Conservation (phyloP, 2,888 invertebrate species). For the Pecten maximus region DNA sequence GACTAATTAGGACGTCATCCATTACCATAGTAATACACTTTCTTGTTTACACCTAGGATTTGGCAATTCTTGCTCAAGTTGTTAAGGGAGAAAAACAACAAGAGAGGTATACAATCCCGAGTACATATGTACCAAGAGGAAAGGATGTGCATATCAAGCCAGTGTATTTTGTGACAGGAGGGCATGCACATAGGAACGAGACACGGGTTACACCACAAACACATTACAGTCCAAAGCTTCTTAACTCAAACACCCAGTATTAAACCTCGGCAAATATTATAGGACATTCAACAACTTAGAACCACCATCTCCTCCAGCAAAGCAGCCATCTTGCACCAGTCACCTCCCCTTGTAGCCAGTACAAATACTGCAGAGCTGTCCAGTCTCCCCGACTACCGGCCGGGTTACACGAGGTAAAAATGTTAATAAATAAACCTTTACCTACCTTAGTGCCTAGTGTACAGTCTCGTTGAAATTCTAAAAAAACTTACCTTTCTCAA, state of each 20-base stretch:
- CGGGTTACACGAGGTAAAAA: neutral
- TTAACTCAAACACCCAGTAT: slow-evolving; percentile 22
- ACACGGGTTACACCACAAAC: slow-evolving; percentile 43
- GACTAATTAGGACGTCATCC: too few relatives aligned
- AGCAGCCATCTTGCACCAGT: slow-evolving; percentile 22
- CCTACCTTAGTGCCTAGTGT: neutral
- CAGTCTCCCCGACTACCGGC: neutral
- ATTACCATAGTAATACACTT: too few relatives aligned
- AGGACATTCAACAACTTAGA: neutral
- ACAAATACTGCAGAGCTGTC: neutral
- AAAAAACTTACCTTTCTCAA: neutral
- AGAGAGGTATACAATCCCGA: neutral
- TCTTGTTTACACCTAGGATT: neutral
- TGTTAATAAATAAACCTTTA: neutral
- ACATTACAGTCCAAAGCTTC: slow-evolving; percentile 15
- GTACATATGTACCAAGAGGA: neutral
- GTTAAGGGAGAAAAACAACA: neutral
- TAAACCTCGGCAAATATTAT: neutral
- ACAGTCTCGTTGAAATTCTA: neutral
- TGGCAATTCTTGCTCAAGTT: neutral
- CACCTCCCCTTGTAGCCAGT: slow-evolving; percentile 17
- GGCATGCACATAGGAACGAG: slow-evolving; percentile 55
- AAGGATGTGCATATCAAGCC: neutral
- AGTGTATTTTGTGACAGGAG: slow-evolving; percentile 40
- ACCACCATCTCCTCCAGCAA: slow-evolving; percentile 27